Evolutionary conservation across 2,888 invertebrate species (phyloP).

Genomic region (Apodemia zela): DNA sequence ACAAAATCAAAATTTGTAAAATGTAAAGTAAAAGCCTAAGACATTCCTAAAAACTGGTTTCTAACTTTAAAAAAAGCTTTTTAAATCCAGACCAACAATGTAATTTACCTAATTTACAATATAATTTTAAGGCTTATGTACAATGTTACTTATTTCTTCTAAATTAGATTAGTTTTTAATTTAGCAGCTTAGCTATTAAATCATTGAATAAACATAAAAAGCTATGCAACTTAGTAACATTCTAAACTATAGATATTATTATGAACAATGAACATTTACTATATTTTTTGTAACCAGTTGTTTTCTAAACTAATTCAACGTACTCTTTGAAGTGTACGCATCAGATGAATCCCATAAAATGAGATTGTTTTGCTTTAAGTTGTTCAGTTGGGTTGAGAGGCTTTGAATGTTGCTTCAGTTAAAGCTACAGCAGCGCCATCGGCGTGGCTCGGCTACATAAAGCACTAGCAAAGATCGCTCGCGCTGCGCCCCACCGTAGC

Average conservation of each 20-base stretch:
- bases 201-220: too few species aligned
- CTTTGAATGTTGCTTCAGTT: slow-evolving; percentile 30
- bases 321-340: not conserved
- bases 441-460: slow-evolving; percentile 44
- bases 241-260: not conserved
- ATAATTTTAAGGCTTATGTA: too few species aligned
- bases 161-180: too few species aligned
- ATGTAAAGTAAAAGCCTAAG: too few species aligned
- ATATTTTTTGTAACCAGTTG: not conserved
- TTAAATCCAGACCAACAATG: too few species aligned
- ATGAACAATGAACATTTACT: not conserved
- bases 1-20: too few species aligned
- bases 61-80: too few species aligned
- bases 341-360: slow-evolving; percentile 21
- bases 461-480: slow-evolving; percentile 32
- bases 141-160: too few species aligned
- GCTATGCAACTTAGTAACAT: too few species aligned
- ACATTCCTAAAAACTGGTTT: too few species aligned
- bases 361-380: slow-evolving; percentile 27
- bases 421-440: slow-evolving; percentile 49
- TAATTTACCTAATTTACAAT: too few species aligned
- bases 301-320: not conserved
- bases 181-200: too few species aligned
- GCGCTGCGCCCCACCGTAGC: slow-evolving; percentile 53
- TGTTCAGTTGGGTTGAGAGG: slow-evolving; percentile 28